These are phyloP conservation scores for Pristionchus japonicus DNA, from an alignment of 2,888 invertebrate genomes.

Conservation along the genomic window DNA sequence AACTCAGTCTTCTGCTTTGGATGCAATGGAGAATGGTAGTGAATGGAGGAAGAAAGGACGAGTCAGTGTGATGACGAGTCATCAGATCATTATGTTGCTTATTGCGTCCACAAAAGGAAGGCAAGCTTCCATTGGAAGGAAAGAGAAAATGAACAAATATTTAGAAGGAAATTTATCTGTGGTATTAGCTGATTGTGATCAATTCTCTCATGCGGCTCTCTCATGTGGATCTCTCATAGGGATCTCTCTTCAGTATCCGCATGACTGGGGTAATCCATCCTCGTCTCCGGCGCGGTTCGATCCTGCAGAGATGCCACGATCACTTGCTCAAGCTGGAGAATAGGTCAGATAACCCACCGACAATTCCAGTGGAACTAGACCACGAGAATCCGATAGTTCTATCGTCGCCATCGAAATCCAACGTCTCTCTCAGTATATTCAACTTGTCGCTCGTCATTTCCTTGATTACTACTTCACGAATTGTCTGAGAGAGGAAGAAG, in stretches of 20 bases:
- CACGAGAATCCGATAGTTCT: conserved; percentile 2
- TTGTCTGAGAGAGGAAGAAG: not conserved
- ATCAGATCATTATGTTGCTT: not conserved
- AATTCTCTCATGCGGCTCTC: not conserved
- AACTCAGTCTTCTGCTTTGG: no score
- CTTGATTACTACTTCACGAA: conserved; percentile 24
- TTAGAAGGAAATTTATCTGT: conserved; percentile 12
- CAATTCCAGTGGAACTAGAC: not conserved
- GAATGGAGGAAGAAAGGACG: no score
- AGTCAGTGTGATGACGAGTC: no score
- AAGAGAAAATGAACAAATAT: no score
- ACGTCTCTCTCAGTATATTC: not conserved
- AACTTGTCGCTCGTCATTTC: not conserved
- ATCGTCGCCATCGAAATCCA: not conserved
- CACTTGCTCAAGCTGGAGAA: no score
- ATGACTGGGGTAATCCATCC: not conserved
- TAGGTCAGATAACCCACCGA: no score
- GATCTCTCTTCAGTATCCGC: not conserved
- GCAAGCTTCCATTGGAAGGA: no score
- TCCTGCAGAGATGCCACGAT: no score
- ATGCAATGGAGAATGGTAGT: no score
- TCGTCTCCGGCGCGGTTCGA: not conserved
- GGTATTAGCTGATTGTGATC: not conserved
- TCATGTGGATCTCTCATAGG: no score
- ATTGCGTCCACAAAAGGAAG: not conserved